Base-by-base conservation (phyloP, 2,888 invertebrate genomes). In the Eurytoma californica region DNA sequence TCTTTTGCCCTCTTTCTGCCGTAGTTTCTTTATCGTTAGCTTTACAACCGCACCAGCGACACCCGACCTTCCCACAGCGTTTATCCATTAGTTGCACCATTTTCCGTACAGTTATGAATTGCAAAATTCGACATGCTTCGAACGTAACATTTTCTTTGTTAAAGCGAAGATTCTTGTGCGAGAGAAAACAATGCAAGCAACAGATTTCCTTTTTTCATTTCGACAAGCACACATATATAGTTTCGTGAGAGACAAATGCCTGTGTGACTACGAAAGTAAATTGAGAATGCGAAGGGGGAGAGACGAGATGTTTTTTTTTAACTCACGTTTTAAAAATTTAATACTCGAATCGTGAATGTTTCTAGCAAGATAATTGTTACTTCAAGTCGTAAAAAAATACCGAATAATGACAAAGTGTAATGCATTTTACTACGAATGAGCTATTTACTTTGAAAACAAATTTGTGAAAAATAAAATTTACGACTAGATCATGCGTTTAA, bases 211-310 rank as follows among this genome's bases (percentile, higher is more conserved):
- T 60, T 16, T 70, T 16, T 16, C 3, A 24, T 39, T 68, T 24
- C 3, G 49, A 58, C 57, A 58, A 24, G 18, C 3, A 49, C 39
- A 13, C 28, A 49, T 24, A 53, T 61, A 72, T 18, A 53, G 18
- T 63, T 30, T 47, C 57, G 51, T 65, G 47, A 69, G 70, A 70
- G 75, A 78, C 70, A 78, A 78, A 77, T 80, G 73, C 77, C 39
- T 57, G 57, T 69, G 53, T 70, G 51, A 51, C 61, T 75, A 51
- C 12, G 55, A 51, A 30, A 9, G 72, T 47, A 47, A 55, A 68
- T 73, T 69, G 20, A 24, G 28, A 70, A 70, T 75, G 73, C 81
- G 79, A 81, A 81, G 79, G 79, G 79, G 79, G 81, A 81, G 81
- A 81, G 81, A 79, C 70, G 79, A 81, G 81, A 76, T 70, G 70